A percentile compares a stretch with the other conserved stretches of the same genome.
Conservation (phyloP, 2,888 invertebrate genomes). For the Pammene aurita region DNA sequence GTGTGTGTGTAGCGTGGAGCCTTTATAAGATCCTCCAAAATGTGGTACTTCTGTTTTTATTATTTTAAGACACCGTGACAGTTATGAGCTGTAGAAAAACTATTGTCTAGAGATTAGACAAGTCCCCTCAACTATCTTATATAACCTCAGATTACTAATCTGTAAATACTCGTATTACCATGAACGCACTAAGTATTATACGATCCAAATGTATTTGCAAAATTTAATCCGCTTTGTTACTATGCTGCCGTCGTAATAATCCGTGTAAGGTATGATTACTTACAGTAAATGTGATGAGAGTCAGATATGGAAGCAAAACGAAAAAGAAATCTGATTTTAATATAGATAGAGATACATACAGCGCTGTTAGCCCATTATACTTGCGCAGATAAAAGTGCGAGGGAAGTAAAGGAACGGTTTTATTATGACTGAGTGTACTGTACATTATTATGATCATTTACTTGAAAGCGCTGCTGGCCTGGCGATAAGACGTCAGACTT, state of each 20-base stretch:
- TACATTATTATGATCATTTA: no score
- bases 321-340: constrained; percentile 23
- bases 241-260: background rate
- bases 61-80: no score
- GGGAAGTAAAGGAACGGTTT: constrained; percentile 7
- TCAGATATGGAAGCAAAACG: constrained; percentile 2
- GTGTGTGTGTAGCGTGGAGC: no score
- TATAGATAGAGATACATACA: constrained; percentile 20
- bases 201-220: background rate
- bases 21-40: no score
- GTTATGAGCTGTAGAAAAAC: no score
- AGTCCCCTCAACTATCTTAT: no score
- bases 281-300: constrained; percentile 21
- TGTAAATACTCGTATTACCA: no score
- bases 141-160: no score
- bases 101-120: no score
- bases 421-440: background rate
- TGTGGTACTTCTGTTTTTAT: no score
- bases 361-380: constrained; percentile 7
- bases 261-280: constrained; percentile 14
- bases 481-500: no score
- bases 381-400: background rate
- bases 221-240: background rate
- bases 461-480: no score
- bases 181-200: background rate